Conservation (phyloP, 2,113 vertebrate genomes). For the Salvator merianae region DNA sequence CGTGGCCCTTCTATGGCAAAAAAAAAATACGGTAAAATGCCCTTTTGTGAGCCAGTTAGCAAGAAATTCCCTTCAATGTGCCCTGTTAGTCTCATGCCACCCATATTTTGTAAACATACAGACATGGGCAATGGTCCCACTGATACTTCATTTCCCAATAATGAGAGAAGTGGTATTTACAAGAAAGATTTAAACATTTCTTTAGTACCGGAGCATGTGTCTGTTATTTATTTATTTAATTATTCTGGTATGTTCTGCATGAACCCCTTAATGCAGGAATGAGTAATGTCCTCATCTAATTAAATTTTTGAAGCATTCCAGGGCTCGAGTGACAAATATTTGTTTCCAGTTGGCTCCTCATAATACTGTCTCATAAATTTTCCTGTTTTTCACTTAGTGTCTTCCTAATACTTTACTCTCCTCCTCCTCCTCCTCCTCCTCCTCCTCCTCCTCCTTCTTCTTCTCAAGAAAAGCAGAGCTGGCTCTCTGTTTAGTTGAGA, state of each 20-base stretch:
- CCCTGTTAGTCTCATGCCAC: slow-evolving; percentile 69
- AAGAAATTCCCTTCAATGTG: slow-evolving; percentile 52
- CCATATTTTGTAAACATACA: slow-evolving; percentile 76
- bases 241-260: slow-evolving; percentile 63
- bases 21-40: slow-evolving; percentile 23
- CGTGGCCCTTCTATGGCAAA: no score
- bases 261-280: slow-evolving; percentile 75
- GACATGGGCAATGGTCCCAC: slow-evolving; percentile 68
- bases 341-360: slow-evolving; percentile 74
- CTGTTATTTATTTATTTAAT: slow-evolving; percentile 49
- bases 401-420: slow-evolving; percentile 49
- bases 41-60: slow-evolving; percentile 33
- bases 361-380: slow-evolving; percentile 77
- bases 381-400: slow-evolving; percentile 56
- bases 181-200: slow-evolving; percentile 77
- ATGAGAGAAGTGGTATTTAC: slow-evolving; percentile 80
- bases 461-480: background rate
- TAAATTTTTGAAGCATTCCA: slow-evolving; percentile 85
- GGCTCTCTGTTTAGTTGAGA: no score
- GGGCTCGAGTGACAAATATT: slow-evolving; percentile 78
- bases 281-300: slow-evolving; percentile 83
- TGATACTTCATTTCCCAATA: slow-evolving; percentile 79
- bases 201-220: slow-evolving; percentile 68
- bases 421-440: background rate
- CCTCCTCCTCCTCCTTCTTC: slow-evolving; percentile 25